These are phyloP conservation scores for Drosophila pseudoobscura DNA, from an alignment of 1,140 invertebrate genomes.

Conservation along the genomic window DNA sequence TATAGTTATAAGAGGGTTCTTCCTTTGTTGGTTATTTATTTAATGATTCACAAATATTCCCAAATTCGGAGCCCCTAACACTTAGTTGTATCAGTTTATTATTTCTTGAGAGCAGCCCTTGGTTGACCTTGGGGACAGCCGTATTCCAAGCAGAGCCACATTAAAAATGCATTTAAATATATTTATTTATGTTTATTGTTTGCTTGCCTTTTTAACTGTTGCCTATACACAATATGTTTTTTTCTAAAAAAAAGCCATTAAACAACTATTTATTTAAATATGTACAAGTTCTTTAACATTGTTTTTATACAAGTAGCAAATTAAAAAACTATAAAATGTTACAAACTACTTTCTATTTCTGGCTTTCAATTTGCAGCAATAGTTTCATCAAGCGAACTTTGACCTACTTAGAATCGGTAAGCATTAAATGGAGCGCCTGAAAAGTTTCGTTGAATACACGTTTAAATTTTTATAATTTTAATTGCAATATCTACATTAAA, in stretches of 20 bases:
- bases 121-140: no score
- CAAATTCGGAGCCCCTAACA: no score
- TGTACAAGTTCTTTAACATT: constrained; percentile 26
- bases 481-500: constrained; percentile 48
- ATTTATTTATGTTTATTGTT: constrained; percentile 55
- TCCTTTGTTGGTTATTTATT: no score
- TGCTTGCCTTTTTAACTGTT: constrained; percentile 62
- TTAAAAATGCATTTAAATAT: constrained; percentile 2
- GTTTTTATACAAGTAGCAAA: constrained; percentile 61
- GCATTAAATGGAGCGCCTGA: constrained; percentile 45
- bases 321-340: constrained; percentile 61
- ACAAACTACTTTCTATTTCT: constrained; percentile 50
- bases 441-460: constrained; percentile 22
- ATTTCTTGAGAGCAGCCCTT: no score
- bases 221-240: constrained; percentile 65
- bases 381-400: constrained; percentile 31
- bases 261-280: constrained; percentile 63
- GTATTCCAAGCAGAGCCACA: not conserved
- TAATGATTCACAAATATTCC: no score
- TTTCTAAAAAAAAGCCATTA: constrained; percentile 71
- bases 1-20: no score
- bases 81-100: no score
- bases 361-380: constrained; percentile 36
- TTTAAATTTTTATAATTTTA: constrained; percentile 20
- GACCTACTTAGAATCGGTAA: constrained; percentile 24